These are phyloP conservation scores for Neotoma lepida DNA, from an alignment of 2,113 vertebrate genomes.

Conservation along the genomic window DNA sequence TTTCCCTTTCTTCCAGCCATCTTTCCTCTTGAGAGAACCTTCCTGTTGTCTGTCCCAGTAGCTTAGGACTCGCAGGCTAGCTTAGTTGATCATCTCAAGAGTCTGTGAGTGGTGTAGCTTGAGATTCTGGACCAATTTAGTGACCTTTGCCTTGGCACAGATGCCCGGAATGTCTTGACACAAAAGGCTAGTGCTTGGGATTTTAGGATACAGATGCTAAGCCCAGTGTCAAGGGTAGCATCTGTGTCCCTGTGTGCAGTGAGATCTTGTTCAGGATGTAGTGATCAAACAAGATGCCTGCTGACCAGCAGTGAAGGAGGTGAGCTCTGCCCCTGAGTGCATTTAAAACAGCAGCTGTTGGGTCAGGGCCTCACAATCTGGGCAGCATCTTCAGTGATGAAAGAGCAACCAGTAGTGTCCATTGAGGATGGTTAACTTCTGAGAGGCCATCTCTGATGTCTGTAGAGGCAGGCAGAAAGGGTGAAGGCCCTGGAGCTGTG, in stretches of 20 bases:
- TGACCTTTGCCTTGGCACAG: background rate
- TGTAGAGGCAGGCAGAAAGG: background rate
- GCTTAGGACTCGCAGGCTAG: background rate
- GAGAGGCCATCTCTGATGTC: background rate
- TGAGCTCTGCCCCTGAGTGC: background rate
- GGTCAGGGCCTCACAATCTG: background rate
- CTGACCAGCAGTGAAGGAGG: background rate
- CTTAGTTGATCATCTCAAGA: background rate
- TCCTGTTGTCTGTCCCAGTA: background rate
- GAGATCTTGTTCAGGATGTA: background rate
- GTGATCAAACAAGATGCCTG: background rate
- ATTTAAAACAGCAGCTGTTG: background rate
- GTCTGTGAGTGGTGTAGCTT: background rate
- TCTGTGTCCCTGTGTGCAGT: background rate
- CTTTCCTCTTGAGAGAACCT: background rate
- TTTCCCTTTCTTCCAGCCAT: background rate
- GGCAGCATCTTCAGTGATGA: background rate
- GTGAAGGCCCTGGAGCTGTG: background rate
- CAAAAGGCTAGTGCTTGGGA: background rate
- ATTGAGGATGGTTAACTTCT: background rate
- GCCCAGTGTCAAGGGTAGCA: background rate
- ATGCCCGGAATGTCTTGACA: background rate
- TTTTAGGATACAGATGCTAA: constrained; percentile 38
- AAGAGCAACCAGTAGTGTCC: background rate
- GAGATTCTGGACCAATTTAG: background rate